phyloP scores from a whole-genome alignment of 35 echinoderm and acorn worm genomes.

The Holothuria glaberrima region DNA sequence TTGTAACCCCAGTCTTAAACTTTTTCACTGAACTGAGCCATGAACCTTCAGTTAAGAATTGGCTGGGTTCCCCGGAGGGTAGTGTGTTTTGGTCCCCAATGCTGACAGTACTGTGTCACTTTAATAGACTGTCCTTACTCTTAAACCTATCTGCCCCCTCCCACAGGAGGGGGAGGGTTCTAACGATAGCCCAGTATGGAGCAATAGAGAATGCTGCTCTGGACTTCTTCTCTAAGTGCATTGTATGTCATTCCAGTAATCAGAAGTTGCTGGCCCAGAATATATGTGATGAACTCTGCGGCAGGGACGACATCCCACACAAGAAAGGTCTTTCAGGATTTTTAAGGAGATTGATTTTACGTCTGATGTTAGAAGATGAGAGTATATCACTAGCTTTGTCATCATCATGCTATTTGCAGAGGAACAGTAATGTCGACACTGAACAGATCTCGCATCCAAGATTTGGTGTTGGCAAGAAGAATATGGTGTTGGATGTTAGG shows the following conservation, averaged over 20 bases:
- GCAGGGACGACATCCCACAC: constrained; percentile 40
- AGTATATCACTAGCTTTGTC: constrained; percentile 68
- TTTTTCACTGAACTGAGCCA: constrained; percentile 87
- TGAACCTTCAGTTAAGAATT: constrained; percentile 85
- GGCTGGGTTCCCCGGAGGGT: constrained; percentile 87
- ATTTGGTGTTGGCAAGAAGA: constrained; percentile 89
- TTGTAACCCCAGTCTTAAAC: constrained; percentile 85
- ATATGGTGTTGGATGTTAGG: constrained; percentile 84
- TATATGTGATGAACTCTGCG: constrained; percentile 91
- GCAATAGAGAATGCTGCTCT: constrained; percentile 85
- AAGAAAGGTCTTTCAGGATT: constrained; percentile 88
- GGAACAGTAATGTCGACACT: constrained; percentile 21
- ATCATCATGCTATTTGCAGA: constrained; percentile 73
- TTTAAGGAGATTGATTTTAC: constrained; percentile 85
- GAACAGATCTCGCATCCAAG: constrained; percentile 60
- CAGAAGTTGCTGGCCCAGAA: constrained; percentile 92
- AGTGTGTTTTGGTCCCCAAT: constrained; percentile 91
- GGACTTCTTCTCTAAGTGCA: constrained; percentile 79
- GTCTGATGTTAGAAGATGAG: constrained; percentile 99
- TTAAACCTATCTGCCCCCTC: constrained; percentile 39
- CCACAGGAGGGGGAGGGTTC: constrained; percentile 55
- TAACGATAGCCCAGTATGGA: constrained; percentile 76
- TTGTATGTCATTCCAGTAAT: constrained; percentile 83
- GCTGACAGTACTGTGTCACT: constrained; percentile 88
- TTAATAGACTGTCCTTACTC: constrained; percentile 54